phyloP scores from a whole-genome alignment of 2,888 invertebrate genomes.

The Pycnomerus fuliginosus region DNA sequence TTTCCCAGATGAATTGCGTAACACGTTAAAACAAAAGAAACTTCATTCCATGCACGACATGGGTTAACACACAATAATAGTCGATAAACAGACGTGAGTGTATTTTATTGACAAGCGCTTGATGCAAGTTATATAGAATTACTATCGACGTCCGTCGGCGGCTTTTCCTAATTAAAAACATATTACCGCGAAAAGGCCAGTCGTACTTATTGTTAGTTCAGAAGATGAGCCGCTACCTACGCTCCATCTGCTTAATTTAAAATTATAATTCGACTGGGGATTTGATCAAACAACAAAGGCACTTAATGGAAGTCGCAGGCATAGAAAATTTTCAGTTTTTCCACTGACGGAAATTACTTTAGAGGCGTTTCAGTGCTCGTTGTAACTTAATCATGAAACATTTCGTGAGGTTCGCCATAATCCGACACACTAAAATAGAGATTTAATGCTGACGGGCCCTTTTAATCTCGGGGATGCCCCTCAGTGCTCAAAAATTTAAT shows the following conservation, averaged over 20 bases:
- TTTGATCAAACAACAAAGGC: constrained; percentile 13
- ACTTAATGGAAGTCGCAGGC: constrained; percentile 10
- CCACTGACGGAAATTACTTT: constrained; percentile 10
- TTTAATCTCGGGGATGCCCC: constrained; percentile 10
- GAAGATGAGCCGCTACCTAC: too few relatives aligned
- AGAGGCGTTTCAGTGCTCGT: constrained; percentile 7
- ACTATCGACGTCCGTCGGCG: too few relatives aligned
- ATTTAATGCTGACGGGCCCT: constrained; percentile 14
- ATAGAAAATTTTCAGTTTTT: constrained; percentile 14
- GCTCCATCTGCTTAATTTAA: constrained; percentile 6
- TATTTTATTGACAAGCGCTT: not conserved
- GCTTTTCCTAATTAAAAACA: too few relatives aligned
- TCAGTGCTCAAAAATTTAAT: too few relatives aligned
- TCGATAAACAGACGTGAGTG: too few relatives aligned
- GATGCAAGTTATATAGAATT: too few relatives aligned
- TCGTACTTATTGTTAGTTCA: too few relatives aligned
- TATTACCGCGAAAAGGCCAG: too few relatives aligned
- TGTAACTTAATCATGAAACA: constrained; percentile 16
- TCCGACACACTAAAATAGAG: constrained; percentile 15
- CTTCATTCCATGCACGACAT: constrained; percentile 1
- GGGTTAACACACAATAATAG: not conserved
- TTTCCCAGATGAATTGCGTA: constrained; percentile 2
- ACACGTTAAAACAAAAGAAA: constrained; percentile 1
- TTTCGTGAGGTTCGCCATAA: constrained; percentile 9
- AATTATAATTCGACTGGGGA: constrained; percentile 14